Conservation (phyloP, 2,888 invertebrate species). For the Tetranychus piercei region DNA sequence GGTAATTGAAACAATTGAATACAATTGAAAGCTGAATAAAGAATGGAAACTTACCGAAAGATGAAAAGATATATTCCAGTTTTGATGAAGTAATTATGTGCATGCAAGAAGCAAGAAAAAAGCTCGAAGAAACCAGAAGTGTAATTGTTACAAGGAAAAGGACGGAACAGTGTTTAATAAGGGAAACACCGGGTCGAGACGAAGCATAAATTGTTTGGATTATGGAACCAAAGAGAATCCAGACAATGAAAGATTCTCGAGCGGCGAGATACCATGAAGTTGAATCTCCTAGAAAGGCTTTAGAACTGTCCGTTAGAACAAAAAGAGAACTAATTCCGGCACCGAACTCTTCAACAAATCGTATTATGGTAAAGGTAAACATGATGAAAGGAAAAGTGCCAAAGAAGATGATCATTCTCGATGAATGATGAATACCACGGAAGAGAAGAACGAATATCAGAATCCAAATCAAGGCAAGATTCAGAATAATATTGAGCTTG, state of each 20-base stretch:
- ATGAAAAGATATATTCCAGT: conserved; percentile 57
- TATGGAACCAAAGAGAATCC: conserved; percentile 63
- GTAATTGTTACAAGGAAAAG: conserved; percentile 52
- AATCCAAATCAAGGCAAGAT: conserved; percentile 54
- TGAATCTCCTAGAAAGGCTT: conserved; percentile 23
- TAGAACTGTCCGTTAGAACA: conserved; percentile 20
- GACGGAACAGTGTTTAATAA: conserved; percentile 31
- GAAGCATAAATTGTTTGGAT: conserved; percentile 46
- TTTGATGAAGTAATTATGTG: conserved; percentile 55
- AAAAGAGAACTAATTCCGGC: conserved; percentile 24
- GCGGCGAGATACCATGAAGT: conserved; percentile 70
- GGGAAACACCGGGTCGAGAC: conserved; percentile 27
- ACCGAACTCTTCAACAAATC: conserved; percentile 26
- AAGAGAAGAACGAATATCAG: conserved; percentile 47
- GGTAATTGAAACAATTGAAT: background rate
- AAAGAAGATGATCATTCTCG: conserved; percentile 61
- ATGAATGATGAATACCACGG: conserved; percentile 53
- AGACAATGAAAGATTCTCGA: conserved; percentile 67
- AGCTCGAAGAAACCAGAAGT: conserved; percentile 51
- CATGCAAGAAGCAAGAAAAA: conserved; percentile 59
- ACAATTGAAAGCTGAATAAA: no score
- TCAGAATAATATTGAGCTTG: conserved; percentile 9
- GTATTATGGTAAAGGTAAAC: conserved; percentile 40
- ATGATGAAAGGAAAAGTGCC: conserved; percentile 58
- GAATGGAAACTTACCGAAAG: conserved; percentile 49